These are phyloP conservation scores for Penaeus indicus DNA, from an alignment of 1,140 invertebrate species.

Conservation along the genomic window DNA sequence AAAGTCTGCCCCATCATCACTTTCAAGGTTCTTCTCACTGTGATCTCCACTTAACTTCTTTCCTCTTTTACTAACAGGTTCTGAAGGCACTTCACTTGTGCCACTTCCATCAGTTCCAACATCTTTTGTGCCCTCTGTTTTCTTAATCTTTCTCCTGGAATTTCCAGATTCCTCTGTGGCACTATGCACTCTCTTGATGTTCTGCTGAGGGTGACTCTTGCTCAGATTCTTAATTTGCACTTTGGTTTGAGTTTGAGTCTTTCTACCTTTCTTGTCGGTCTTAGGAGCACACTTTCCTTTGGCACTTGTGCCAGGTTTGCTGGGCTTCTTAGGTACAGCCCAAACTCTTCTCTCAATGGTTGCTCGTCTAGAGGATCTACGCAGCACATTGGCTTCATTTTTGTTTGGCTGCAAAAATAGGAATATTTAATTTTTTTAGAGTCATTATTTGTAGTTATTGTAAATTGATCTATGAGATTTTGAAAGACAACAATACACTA, in stretches of 20 bases:
- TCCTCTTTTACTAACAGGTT: neutral
- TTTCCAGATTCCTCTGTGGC: conserved; percentile 43
- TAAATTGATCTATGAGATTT: too few relatives aligned
- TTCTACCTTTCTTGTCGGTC: conserved; percentile 9
- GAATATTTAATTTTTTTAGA: neutral
- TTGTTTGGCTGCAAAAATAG: conserved; percentile 1
- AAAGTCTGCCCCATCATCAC: too few relatives aligned
- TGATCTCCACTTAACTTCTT: neutral
- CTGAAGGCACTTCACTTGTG: neutral
- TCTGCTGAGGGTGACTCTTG: conserved; percentile 12
- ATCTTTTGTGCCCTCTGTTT: conserved; percentile 38
- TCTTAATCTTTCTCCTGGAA: conserved; percentile 52
- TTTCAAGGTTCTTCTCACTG: neutral
- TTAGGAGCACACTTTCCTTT: conserved; percentile 37
- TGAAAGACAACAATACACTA: too few relatives aligned
- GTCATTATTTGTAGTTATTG: too few relatives aligned
- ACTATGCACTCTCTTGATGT: conserved; percentile 36
- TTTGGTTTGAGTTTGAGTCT: conserved; percentile 29
- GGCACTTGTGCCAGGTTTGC: conserved; percentile 23
- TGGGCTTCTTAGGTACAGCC: conserved; percentile 42
- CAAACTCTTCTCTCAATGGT: conserved; percentile 53
- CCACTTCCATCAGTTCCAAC: neutral
- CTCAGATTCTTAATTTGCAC: conserved; percentile 29
- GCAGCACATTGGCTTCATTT: conserved; percentile 37
- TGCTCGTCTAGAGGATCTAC: conserved; percentile 50